Conservation (phyloP, 2,113 vertebrate species). For the Indicator indicator region DNA sequence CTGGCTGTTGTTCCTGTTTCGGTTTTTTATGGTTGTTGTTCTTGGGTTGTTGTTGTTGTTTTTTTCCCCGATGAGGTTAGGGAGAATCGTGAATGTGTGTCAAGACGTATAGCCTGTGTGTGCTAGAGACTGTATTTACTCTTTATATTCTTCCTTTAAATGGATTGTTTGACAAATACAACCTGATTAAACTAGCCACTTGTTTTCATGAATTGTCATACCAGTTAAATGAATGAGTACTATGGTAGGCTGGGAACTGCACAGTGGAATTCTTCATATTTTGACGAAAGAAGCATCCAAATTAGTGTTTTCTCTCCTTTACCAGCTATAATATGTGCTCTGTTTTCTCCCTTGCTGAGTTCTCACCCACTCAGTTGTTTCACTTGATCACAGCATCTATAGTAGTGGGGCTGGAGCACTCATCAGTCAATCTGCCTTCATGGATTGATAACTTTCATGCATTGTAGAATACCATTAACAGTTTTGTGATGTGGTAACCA, state of each 20-base stretch:
- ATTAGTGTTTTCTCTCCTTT: neutral
- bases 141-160: constrained; percentile 17
- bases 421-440: neutral
- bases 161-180: constrained; percentile 15
- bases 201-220: neutral
- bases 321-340: neutral
- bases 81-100: neutral
- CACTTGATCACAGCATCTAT: fast-evolving
- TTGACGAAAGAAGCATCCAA: neutral
- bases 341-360: neutral
- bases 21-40: no score
- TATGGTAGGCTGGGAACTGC: neutral
- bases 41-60: no score
- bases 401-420: neutral
- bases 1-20: neutral
- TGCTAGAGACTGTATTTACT: constrained; percentile 9
- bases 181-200: constrained; percentile 46
- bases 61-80: neutral
- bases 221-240: neutral
- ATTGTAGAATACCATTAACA: neutral
- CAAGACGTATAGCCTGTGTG: neutral
- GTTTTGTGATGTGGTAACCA: neutral
- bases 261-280: neutral
- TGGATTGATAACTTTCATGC: neutral
- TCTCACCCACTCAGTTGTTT: neutral